These are phyloP conservation scores for Dioctria rufipes DNA, from an alignment of 2,888 invertebrate species.

Conservation along the genomic window DNA sequence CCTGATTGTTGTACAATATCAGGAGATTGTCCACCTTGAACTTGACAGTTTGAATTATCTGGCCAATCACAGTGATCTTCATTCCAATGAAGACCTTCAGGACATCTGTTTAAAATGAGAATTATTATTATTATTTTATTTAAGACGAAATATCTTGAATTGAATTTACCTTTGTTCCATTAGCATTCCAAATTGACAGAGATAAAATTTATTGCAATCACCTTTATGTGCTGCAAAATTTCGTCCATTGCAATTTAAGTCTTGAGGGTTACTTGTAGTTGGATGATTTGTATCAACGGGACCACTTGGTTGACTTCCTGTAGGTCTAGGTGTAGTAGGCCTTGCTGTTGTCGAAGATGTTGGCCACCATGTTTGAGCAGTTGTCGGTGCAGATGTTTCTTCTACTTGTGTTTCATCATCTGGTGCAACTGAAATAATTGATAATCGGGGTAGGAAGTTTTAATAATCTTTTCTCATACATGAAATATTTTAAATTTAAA, in stretches of 20 bases:
- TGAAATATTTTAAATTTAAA: not conserved
- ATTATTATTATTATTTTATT: too few species aligned
- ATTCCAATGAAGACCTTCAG: slow-evolving; percentile 84
- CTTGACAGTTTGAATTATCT: slow-evolving; percentile 77
- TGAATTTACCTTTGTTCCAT: slow-evolving; percentile 74
- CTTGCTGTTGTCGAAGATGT: slow-evolving; percentile 6
- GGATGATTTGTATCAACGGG: not conserved
- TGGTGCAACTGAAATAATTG: slow-evolving; percentile 36
- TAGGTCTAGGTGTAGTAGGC: slow-evolving; percentile 28
- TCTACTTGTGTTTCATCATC: slow-evolving; percentile 12
- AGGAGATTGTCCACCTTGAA: slow-evolving; percentile 62
- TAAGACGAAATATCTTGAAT: not conserved
- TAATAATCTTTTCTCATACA: slow-evolving; percentile 55
- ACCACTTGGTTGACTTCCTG: slow-evolving; percentile 41
- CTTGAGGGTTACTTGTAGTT: slow-evolving; percentile 12
- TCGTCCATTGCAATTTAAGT: slow-evolving; percentile 63
- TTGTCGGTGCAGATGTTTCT: slow-evolving; percentile 8
- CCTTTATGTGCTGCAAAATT: slow-evolving; percentile 76
- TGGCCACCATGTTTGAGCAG: slow-evolving; percentile 48
- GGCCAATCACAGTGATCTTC: slow-evolving; percentile 87
- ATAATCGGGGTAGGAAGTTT: not conserved
- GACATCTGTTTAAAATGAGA: slow-evolving; percentile 73
- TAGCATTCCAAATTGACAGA: slow-evolving; percentile 83
- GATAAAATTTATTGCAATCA: slow-evolving; percentile 85
- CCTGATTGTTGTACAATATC: slow-evolving; percentile 53